phyloP scores from a whole-genome alignment of 2,888 invertebrate genomes.

The Orthosia gothica region DNA sequence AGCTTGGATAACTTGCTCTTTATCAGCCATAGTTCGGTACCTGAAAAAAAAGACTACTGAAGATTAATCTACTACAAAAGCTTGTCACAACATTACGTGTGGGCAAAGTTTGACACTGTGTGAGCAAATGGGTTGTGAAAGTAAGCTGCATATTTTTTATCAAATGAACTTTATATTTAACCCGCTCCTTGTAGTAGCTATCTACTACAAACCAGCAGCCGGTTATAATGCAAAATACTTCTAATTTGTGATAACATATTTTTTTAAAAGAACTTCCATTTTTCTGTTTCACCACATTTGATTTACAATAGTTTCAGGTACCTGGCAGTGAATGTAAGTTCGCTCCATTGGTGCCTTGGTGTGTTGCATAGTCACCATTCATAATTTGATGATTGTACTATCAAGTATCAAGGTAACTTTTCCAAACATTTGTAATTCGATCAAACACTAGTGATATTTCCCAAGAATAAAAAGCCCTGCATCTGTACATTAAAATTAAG shows the following conservation, averaged over 20 bases:
- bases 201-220: too few relatives aligned
- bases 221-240: neutral
- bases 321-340: neutral
- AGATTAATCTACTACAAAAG: neutral
- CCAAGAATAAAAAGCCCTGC: neutral
- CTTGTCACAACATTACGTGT: neutral
- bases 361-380: too few relatives aligned
- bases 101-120: neutral
- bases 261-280: neutral
- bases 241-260: neutral
- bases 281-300: neutral
- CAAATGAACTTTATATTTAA: neutral
- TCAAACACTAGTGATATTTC: neutral
- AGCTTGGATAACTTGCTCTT: slow-evolving; percentile 88
- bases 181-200: too few relatives aligned
- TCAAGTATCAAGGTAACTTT: neutral
- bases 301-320: neutral
- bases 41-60: slow-evolving; percentile 29
- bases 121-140: neutral
- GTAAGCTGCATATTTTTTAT: neutral
- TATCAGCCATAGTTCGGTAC: slow-evolving; percentile 80
- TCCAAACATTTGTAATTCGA: too few relatives aligned
- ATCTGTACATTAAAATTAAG: neutral
- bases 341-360: neutral
- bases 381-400: too few relatives aligned